Base-by-base conservation (phyloP, 2,888 invertebrate species). In the Eucera pruinosa region DNA sequence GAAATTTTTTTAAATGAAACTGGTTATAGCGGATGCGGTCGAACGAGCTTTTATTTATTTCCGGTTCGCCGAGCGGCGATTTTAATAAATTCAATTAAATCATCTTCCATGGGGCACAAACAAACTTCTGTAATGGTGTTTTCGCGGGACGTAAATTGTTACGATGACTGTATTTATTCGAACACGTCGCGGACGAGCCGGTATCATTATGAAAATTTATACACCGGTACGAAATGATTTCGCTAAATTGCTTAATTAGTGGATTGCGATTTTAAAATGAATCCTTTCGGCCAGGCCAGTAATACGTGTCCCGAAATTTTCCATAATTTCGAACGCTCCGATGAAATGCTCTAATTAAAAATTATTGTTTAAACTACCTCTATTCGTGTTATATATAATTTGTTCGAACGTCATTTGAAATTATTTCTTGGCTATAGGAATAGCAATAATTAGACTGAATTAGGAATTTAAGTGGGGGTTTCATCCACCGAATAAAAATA, bases 41-140 rank as follows among this genome's bases (percentile, higher is more conserved):
- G 39, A 58, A n/a, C n/a, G n/a, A 2, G 41, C n/a, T 2, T 39
- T 11, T 73, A 62, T 74, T 57, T 74, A 62, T 62, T 74, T 60
- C 18, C 33, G 13, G 23, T 25, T 47, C 65, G 60, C 18, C 50
- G 25, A 11, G 30, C 54, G 52, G 43, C 43, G 27, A 55, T 71
- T 36, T 66, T 36, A 60, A 75, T 71, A 54, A 65, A 75, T 75
- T 58, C 52, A 41, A 45, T 60, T 25, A 54, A 75, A 45, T n/a
- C 36, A 45, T 55, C 61, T 48, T 69, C 23, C 33, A 13, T 25
- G 60, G 36, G 3, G 18, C 6, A 15, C 25, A 43, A 67, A 67
- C 36, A 27, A 62, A 62, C 69, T 61, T 48, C 73, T 60, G 36
- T 67, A 72, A 72, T 54, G 39, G 27, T 13, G 18, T 36, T 57